These are phyloP conservation scores for Melanerpes formicivorus DNA, from an alignment of 2,113 vertebrate genomes.

Conservation along the genomic window DNA sequence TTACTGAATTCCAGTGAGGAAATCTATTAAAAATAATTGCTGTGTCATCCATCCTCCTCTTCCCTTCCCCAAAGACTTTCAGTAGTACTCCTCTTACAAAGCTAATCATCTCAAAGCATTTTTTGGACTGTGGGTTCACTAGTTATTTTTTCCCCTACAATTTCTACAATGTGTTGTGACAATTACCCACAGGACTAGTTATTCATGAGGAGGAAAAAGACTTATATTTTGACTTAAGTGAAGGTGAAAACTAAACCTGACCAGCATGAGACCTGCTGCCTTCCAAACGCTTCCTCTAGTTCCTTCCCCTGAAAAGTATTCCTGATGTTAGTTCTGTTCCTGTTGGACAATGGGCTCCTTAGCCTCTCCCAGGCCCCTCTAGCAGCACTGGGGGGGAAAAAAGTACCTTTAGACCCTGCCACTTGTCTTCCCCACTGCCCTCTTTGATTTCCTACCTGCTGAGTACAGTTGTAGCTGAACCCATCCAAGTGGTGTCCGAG, in stretches of 20 bases:
- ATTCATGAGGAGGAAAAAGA: not conserved
- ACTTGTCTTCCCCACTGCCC: not conserved
- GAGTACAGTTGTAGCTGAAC: not conserved
- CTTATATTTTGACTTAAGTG: rapidly evolving
- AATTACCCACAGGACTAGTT: not conserved
- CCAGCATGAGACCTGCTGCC: not conserved
- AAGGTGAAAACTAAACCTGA: not conserved
- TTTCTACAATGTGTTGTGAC: not conserved
- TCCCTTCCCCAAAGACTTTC: not conserved
- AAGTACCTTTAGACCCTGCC: not conserved
- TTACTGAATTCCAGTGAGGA: not conserved
- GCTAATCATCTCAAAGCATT: not conserved
- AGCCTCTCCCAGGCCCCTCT: not conserved
- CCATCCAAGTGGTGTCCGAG: not conserved
- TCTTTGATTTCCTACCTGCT: not conserved
- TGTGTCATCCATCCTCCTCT: not conserved
- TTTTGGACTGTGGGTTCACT: not conserved
- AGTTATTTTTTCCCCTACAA: not conserved
- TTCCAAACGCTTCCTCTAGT: not conserved
- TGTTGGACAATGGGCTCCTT: not conserved
- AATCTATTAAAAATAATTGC: not conserved
- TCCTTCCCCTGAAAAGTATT: not conserved
- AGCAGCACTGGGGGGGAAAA: not conserved
- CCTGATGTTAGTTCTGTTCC: not conserved
- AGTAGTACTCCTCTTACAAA: not conserved